Base-by-base conservation (phyloP, 2,113 vertebrate genomes). In the Ginglymostoma cirratum region DNA sequence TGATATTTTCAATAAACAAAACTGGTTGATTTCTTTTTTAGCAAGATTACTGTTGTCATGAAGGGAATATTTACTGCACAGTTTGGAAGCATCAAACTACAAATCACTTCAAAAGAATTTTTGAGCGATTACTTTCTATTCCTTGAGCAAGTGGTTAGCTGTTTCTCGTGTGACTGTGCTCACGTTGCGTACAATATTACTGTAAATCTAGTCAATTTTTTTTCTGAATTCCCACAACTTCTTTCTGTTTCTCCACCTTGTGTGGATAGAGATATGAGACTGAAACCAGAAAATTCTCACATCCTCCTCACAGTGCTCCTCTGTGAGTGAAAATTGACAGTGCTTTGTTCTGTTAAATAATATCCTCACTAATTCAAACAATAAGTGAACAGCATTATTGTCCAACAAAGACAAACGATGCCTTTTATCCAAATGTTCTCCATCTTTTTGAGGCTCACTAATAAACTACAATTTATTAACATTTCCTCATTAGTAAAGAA, bases 201-300 rank as follows among this genome's bases (percentile, higher is more conserved):
- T 89, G 86, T 89, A 48, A 90, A 93, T 67, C n/a, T 67, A 42
- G 90, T 65, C 55, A 93, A 66, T 17, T n/a, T 66, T 66, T 42
- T 93, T 19, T 38, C 90, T 38, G 8, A 93, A 66, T n/a, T 93
- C 90, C 52, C 90, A 93, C 61, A 67, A 67, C 90, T 66, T 93
- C 55, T 93, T 65, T 92, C 61, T 93, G 90, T 93, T 93, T 93
- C 61, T 90, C 48, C 87, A 90, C 52, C 38, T 93, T 66, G 90
- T n/a, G 90, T 67, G 61, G 30, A 93, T 8, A 67, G 90, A 93
- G 61, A 93, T 61, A 93, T 66, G 90, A 93, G 61, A 93, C 55
- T 67, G n/a, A 93, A 93, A 93, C 90, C 34, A 66, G 17, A 65
- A 93, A 38, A 17, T 42, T 38, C 90, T 93, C 90, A 93, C 90